phyloP scores from a whole-genome alignment of 2,888 invertebrate species.

The Napeogenes inachia region DNA sequence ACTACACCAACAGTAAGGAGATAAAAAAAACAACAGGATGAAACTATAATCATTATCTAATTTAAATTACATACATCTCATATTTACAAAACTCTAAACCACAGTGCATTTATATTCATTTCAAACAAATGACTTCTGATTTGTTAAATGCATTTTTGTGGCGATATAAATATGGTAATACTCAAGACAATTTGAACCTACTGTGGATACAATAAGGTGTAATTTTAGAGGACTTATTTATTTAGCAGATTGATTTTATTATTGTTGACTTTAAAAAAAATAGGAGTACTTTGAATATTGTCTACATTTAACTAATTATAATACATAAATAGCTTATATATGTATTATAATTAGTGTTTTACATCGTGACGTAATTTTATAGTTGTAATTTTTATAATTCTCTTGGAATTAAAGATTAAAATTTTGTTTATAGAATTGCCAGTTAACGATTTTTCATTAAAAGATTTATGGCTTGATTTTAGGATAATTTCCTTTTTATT shows the following conservation, averaged over 20 bases:
- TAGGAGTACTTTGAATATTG: not conserved
- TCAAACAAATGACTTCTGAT: slow-evolving; percentile 8
- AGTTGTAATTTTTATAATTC: too few relatives aligned
- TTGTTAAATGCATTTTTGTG: slow-evolving; percentile 19
- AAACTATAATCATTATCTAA: slow-evolving; percentile 65
- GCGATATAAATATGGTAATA: not conserved
- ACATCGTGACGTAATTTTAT: not conserved
- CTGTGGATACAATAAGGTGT: slow-evolving; percentile 1
- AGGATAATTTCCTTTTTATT: too few relatives aligned
- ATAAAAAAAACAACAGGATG: slow-evolving; percentile 39
- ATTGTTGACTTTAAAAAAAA: not conserved
- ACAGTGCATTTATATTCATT: slow-evolving; percentile 19
- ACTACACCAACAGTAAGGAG: not conserved
- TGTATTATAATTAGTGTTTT: too few relatives aligned
- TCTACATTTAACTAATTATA: too few relatives aligned
- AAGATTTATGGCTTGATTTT: too few relatives aligned
- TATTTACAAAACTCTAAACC: slow-evolving; percentile 61
- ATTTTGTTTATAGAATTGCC: too few relatives aligned
- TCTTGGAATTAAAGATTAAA: too few relatives aligned
- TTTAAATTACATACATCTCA: slow-evolving; percentile 61
- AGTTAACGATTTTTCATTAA: too few relatives aligned
- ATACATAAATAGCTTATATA: too few relatives aligned
- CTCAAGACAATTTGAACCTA: slow-evolving; percentile 2
- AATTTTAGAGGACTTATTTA: slow-evolving; percentile 1
- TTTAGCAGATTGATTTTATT: not conserved